Base-by-base conservation (phyloP, 1,140 invertebrate species). In the Drosophila insularis region DNA sequence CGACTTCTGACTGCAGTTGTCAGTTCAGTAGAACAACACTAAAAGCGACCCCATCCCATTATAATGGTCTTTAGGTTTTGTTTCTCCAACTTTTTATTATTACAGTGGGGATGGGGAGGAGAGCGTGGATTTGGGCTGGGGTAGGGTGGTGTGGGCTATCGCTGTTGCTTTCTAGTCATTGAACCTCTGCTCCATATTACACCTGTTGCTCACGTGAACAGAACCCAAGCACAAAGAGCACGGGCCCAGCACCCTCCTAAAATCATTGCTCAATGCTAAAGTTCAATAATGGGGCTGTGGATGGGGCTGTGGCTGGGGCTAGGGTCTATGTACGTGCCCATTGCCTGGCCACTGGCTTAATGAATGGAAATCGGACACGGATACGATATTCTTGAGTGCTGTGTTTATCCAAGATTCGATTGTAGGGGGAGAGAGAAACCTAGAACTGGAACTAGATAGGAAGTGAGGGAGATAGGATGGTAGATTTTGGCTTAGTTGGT, bases 171-270 rank as follows among this genome's bases (percentile, higher is more conserved):
- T 58, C 55, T 58, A 58, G 55, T 58, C 55, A 58, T 35, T 58
- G 55, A 58, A 58, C 55, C 55, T 37, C 55, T 58, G 55, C 31
- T 37, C 31, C 55, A 37, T 35, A 58, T 58, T 43, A 56, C 72
- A 77, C 67, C 68, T 71, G 67, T 63, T 73, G 74, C 14, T 39
- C 73, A 70, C 73, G 72, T 76, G 73, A 43, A 55, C 27, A 27
- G 27, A 27, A 14, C n/a, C 7, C 8, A 50, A 27, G 62, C 31
- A 54, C 31, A 64, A 13, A 37, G 31, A 59, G 11, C 56, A 39
- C 56, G 43, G 43, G 17, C 17, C 10, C 43, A 13, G 37, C 35
- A 27, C 71, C 46, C 35, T 21, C 35, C 32, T 27, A 4, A 50
- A 31, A 27, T 64, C 63, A 64, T 58, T 17, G 1, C 56, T 14